Evolutionary conservation across 1,140 invertebrate species (phyloP), one percentile per base, ranked within the genome.

Genomic region (Drosophila lowei): DNA sequence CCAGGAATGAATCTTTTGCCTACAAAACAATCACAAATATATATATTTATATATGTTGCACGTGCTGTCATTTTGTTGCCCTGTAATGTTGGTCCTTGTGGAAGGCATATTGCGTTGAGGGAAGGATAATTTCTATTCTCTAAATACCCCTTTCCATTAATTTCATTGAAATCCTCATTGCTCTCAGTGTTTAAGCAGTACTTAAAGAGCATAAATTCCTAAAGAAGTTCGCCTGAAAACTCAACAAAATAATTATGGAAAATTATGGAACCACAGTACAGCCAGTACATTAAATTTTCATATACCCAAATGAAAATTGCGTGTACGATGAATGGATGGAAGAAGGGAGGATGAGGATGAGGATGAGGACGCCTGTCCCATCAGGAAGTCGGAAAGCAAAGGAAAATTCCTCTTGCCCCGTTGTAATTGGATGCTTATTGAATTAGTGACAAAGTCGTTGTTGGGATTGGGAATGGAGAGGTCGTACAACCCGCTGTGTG

Each of bases 341-440:
- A 54, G 43, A 28, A 47, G 44, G 9, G 41, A 21, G 30, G 3
- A 34, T 34, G 38, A 21, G 41, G 0, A 16, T 9, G 25, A 0
- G 50, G 9, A 15, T 6, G 30, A 28, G 30, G 41, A 34, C n/a
- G 55, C 1, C 21, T 25, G 41, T 34, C 28, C 25, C 16, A 34
- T 15, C n/a, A 9, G 42, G 7, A 34, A 9, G n/a, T 23, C 53
- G 34, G 0, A 55, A n/a, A 38, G 57, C 13, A 7, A 16, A 9
- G n/a, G 52, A 53, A 44, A 63, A 55, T 54, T 61, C 13, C 43
- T 48, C 77, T 61, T 59, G 78, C 65, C 78, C 78, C 64, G 65
- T 70, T 86, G 83, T 89, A 86, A 86, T 86, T 86, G 83, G 84
- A 88, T 86, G 79, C 83, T 86, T 86, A 86, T 86, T 86, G 83